phyloP scores from a whole-genome alignment of 1,140 invertebrate species.

The Lerema accius region DNA sequence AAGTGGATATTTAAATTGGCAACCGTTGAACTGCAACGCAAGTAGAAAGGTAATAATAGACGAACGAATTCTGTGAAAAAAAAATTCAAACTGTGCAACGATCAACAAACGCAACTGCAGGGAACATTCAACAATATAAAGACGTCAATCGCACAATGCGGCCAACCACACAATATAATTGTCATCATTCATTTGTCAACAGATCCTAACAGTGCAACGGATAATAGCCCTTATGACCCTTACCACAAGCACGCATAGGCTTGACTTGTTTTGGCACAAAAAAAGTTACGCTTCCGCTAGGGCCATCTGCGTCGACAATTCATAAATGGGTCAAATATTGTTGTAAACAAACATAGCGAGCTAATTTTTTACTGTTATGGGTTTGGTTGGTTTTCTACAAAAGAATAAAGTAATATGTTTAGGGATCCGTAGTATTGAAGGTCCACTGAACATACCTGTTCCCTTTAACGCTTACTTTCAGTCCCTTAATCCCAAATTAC shows the following conservation, averaged over 20 bases:
- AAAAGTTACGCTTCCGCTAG: constrained; percentile 53
- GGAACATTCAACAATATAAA: constrained; percentile 58
- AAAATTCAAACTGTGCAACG: constrained; percentile 38
- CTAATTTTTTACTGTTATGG: constrained; percentile 14
- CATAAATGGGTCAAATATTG: constrained; percentile 73
- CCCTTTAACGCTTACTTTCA: too few species aligned
- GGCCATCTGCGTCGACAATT: constrained; percentile 64
- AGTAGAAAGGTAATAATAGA: constrained; percentile 14
- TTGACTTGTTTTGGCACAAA: constrained; percentile 51
- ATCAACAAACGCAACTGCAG: constrained; percentile 41
- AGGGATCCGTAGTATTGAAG: neutral
- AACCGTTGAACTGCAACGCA: neutral
- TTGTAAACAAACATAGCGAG: constrained; percentile 59
- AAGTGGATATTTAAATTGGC: neutral
- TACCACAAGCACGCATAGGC: constrained; percentile 51
- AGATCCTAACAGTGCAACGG: constrained; percentile 47
- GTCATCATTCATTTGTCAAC: constrained; percentile 77
- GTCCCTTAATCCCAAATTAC: too few species aligned
- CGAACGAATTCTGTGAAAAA: constrained; percentile 16
- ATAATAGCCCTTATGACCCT: constrained; percentile 47
- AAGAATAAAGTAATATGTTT: neutral
- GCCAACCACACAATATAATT: constrained; percentile 71
- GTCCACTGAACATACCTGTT: too few species aligned
- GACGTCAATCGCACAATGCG: constrained; percentile 68
- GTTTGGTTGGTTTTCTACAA: neutral